phyloP scores from a whole-genome alignment of 2,797 vertebrate genomes.

The Phalloptychus januarius region DNA sequence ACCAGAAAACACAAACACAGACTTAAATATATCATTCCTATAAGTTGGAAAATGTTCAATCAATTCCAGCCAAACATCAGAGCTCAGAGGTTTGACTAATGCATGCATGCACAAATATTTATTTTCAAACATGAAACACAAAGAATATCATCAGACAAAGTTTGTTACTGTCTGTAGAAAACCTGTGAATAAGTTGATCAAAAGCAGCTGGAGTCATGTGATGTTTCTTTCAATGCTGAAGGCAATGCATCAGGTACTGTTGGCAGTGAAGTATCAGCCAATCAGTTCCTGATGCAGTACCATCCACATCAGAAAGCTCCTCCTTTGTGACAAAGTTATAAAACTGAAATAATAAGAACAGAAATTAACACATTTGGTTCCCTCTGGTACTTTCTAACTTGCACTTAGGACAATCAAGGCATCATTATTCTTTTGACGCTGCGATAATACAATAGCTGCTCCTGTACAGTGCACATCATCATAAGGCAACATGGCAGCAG shows the following conservation, averaged over 20 bases:
- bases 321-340: conserved; percentile 39
- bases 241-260: conserved; percentile 99
- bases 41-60: background rate
- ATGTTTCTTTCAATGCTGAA: conserved; percentile 89
- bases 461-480: conserved; percentile 72
- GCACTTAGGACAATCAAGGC: conserved; percentile 44
- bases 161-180: background rate
- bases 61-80: background rate
- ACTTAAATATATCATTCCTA: background rate
- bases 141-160: background rate
- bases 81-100: background rate
- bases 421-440: conserved; percentile 65
- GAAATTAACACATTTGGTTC: conserved; percentile 19
- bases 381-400: conserved; percentile 15
- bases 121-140: background rate
- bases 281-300: conserved; percentile 99
- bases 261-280: conserved; percentile 90
- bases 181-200: background rate
- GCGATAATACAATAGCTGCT: conserved; percentile 57
- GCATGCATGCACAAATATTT: background rate
- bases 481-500: conserved; percentile 77
- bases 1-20: background rate
- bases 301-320: conserved; percentile 92
- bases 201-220: conserved; percentile 20
- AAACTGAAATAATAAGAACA: conserved; percentile 9